Evolutionary conservation across 35 echinoderm and acorn worm genomes (phyloP), one percentile per base, ranked within the genome.

Genomic region (Strongylocentrotus purpuratus): DNA sequence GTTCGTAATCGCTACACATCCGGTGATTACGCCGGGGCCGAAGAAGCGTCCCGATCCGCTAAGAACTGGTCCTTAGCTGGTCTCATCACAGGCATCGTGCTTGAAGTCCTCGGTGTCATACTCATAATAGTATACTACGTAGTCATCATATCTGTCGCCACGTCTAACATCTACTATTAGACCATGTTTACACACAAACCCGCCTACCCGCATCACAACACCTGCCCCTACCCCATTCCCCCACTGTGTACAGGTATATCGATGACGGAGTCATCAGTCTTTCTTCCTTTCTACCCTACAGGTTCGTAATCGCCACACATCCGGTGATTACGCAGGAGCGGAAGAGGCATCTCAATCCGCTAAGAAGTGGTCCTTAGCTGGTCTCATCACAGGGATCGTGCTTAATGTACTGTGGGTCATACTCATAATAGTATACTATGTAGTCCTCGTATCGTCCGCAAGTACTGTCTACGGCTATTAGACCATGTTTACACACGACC

Each of bases 31-130:
- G 59, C 52, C 3, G 96, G 97, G 22, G 97, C 97, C 0, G 50
- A 96, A 46, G 94, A 92, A n/a, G 86, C 96, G 0, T 98, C 97
- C 0, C 48, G 88, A 15, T 46, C 94, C 0, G 97, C 97, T 25
- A 98, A 98, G 93, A 96, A 94, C 61, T 98, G 96, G 96, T 96
- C 96, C 11, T 41, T 94, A 14, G 97, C 96, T 6, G 97, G 96
- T 33, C 92, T 98, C 55, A 95, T 98, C 85, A 97, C 95, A 22
- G 97, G 97, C 20, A 95, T 96, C 45, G 85, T 97, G 18, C 13
- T 98, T 1, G 31, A 97, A 17, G 97, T 96, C 7, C 41, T 94
- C 4, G 86, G 95, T 3, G 85, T 98, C 65, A 48, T 98, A 33
- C 87, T 96, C 93, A 95, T 97, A 45, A 70, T 98, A 6, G 18